A percentile compares a stretch with the other conserved stretches of the same genome.
Evolutionary conservation across 2,888 invertebrate species (phyloP).

Genomic region (Drosophila algonquin): DNA sequence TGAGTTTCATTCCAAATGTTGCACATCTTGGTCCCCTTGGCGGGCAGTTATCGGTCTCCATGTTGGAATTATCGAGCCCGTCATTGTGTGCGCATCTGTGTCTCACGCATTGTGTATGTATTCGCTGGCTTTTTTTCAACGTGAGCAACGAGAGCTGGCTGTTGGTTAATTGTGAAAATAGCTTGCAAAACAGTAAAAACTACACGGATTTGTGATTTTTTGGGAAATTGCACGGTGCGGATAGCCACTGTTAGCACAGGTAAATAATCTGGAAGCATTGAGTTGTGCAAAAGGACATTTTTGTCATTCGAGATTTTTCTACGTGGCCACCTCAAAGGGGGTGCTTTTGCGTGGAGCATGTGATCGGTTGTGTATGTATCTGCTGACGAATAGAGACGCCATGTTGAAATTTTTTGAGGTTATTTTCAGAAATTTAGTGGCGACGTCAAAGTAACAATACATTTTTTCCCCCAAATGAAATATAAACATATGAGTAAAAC

Average conservation of each 20-base stretch:
- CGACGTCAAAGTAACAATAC: not conserved
- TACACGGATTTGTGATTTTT: slow-evolving; percentile 1
- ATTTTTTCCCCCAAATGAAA: not conserved
- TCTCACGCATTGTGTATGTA: slow-evolving; percentile 38
- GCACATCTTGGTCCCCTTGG: slow-evolving; percentile 18
- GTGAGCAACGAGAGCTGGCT: slow-evolving; percentile 37
- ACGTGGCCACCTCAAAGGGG: not conserved
- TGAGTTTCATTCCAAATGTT: slow-evolving; percentile 62
- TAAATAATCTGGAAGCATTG: not conserved
- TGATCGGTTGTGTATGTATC: slow-evolving; percentile 68
- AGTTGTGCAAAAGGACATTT: slow-evolving; percentile 7
- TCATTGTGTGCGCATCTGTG: slow-evolving; percentile 10
- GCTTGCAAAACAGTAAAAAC: not conserved
- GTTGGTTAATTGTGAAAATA: slow-evolving; percentile 22
- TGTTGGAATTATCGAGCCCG: slow-evolving; percentile 35
- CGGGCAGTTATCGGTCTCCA: slow-evolving; percentile 41
- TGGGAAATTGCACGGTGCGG: not conserved
- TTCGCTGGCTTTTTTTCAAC: slow-evolving; percentile 34
- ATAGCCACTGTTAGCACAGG: not conserved
- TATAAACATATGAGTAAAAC: not conserved
- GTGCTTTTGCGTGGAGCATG: slow-evolving; percentile 56
- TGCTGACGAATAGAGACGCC: slow-evolving; percentile 53
- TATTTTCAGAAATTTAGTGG: slow-evolving; percentile 36
- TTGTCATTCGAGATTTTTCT: slow-evolving; percentile 14
- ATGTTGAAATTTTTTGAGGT: slow-evolving; percentile 66